phyloP scores from a whole-genome alignment of 2,888 invertebrate genomes.

The Conops quadrifasciatus region DNA sequence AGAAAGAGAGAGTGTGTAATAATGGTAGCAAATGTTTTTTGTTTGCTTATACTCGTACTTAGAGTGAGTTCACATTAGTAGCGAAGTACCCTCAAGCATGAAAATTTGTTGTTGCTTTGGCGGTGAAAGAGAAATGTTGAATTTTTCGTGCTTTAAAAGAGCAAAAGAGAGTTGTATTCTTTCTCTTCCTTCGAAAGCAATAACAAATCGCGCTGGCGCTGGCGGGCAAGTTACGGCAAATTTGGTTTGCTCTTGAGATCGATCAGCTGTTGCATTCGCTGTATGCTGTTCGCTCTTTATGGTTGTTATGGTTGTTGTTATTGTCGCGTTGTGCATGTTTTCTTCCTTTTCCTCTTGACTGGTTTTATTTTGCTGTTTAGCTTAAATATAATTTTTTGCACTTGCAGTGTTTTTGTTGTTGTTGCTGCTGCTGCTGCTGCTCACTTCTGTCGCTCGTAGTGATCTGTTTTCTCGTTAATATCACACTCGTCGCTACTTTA shows the following conservation, averaged over 20 bases:
- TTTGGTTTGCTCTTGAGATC: slow-evolving; percentile 10
- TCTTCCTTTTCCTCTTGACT: background rate
- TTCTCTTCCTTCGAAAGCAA: background rate
- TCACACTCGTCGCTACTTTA: slow-evolving; percentile 51
- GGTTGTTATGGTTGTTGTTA: background rate
- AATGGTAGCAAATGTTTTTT: too few species aligned
- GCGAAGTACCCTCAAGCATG: too few species aligned
- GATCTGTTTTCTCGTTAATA: slow-evolving; percentile 45
- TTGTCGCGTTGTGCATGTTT: slow-evolving; percentile 6
- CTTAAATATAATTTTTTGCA: slow-evolving; percentile 20
- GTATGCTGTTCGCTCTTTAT: slow-evolving; percentile 1
- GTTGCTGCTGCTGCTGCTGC: background rate
- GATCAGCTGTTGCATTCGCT: background rate
- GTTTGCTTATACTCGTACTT: too few species aligned
- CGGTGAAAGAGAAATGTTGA: background rate
- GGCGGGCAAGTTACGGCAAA: background rate
- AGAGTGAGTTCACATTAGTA: too few species aligned
- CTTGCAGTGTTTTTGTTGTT: background rate
- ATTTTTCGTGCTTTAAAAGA: background rate
- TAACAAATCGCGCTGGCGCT: background rate
- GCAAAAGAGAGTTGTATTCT: background rate
- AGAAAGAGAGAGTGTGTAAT: too few species aligned
- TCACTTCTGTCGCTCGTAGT: slow-evolving; percentile 24
- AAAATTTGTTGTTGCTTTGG: background rate
- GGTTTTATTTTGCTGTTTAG: background rate